These are phyloP conservation scores for silkworm (Bombyx mori) DNA, from an alignment of 1,140 invertebrate species.

Conservation along the genomic window DNA sequence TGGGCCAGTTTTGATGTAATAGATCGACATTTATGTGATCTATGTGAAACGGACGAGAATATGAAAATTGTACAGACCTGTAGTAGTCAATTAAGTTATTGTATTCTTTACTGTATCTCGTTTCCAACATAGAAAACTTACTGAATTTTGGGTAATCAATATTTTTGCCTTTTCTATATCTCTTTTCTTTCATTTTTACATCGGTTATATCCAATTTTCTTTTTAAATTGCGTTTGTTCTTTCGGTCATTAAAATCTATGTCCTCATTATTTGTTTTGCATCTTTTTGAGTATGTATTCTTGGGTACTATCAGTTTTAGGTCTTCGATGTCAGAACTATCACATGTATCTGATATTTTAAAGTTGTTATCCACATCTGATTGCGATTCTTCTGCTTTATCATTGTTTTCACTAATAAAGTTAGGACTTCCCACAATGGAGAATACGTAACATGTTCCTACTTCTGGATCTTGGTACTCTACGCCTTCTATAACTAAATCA, in stretches of 20 bases:
- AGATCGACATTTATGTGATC: constrained; percentile 34
- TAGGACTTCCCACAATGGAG: constrained; percentile 20
- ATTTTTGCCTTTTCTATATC: constrained; percentile 56
- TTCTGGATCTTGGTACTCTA: constrained; percentile 37
- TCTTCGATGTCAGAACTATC: background rate
- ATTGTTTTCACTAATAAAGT: constrained; percentile 3
- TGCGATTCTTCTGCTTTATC: constrained; percentile 3
- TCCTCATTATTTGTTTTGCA: background rate
- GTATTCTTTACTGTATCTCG: constrained; percentile 42
- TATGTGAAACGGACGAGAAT: constrained; percentile 43
- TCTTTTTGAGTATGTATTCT: background rate
- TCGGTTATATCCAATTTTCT: constrained; percentile 33
- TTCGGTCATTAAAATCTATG: constrained; percentile 8
- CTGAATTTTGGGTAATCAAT: constrained; percentile 51
- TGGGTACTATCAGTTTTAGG: background rate
- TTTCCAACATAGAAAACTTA: constrained; percentile 20
- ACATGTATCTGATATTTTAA: too few relatives aligned
- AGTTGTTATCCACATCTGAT: background rate
- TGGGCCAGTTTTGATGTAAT: constrained; percentile 24
- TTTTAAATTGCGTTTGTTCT: constrained; percentile 28
- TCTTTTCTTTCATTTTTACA: constrained; percentile 29
- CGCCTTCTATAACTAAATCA: constrained; percentile 32
- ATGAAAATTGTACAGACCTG: constrained; percentile 54
- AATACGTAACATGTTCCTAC: constrained; percentile 46
- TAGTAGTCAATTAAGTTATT: constrained; percentile 41